Conservation (phyloP, 2,797 vertebrate species). For the Neosilurus hyrtlii region DNA sequence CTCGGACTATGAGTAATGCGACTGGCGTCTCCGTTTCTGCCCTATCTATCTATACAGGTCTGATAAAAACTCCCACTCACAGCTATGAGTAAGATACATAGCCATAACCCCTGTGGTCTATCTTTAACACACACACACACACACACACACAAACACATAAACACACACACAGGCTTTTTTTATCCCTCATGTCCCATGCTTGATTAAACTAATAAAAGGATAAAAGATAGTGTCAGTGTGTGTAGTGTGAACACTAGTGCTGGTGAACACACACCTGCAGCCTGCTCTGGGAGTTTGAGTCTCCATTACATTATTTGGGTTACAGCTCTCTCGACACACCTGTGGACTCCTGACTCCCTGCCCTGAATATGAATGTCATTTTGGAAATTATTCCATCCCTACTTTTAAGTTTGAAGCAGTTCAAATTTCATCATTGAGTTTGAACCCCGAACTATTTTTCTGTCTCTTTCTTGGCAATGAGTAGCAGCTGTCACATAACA, state of each 20-base stretch:
- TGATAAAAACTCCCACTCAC: conserved; percentile 47
- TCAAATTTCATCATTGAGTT: not conserved
- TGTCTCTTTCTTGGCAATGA: not conserved
- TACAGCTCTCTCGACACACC: conserved; percentile 35
- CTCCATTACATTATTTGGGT: conserved; percentile 27
- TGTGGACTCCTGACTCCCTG: conserved; percentile 28
- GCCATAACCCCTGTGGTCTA: conserved; percentile 20
- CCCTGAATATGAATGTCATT: conserved; percentile 25
- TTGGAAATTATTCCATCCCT: not conserved
- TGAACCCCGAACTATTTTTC: not conserved
- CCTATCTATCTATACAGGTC: conserved; percentile 42
- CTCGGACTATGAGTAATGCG: conserved; percentile 48
- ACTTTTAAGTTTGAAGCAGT: not conserved
- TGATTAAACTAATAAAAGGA: conserved; percentile 21
- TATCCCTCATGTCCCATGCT: not conserved
- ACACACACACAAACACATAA: not conserved
- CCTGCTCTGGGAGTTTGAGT: conserved; percentile 16
- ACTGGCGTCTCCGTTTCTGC: conserved; percentile 40
- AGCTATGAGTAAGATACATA: conserved; percentile 23
- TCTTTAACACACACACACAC: conserved; percentile 23
- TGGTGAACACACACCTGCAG: conserved; percentile 24
- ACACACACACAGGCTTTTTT: not conserved
- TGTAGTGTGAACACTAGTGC: not conserved
- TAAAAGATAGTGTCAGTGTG: conserved; percentile 1
- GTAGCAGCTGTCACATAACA: conserved; percentile 1